Evolutionary conservation across 1,140 invertebrate species (phyloP).

Genomic region (Melanaphis sacchari): DNA sequence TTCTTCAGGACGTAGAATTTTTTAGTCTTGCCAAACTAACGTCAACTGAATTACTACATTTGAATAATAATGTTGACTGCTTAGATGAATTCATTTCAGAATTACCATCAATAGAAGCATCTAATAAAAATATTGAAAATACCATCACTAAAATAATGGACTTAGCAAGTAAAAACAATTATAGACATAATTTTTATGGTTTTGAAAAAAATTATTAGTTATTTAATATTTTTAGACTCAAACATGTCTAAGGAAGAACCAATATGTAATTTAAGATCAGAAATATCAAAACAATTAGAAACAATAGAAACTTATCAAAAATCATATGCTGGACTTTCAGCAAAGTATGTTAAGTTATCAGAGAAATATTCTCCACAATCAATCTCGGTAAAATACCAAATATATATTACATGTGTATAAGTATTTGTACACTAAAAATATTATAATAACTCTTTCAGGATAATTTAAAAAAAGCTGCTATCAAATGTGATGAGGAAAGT

Average conservation of each 20-base stretch:
- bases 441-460: conserved; percentile 23
- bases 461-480: conserved; percentile 45
- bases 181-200: neutral
- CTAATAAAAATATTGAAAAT: conserved; percentile 74
- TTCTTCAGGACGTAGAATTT: conserved; percentile 42
- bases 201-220: neutral
- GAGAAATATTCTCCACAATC: conserved; percentile 49
- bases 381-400: conserved; percentile 40
- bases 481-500: conserved; percentile 71
- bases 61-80: conserved; percentile 72
- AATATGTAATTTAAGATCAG: conserved; percentile 28
- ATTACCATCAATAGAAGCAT: conserved; percentile 69
- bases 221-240: conserved; percentile 45
- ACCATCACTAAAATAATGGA: conserved; percentile 75
- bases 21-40: conserved; percentile 68
- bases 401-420: neutral
- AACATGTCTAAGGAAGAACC: conserved; percentile 52
- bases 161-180: conserved; percentile 69
- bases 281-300: conserved; percentile 49
- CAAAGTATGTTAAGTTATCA: conserved; percentile 31
- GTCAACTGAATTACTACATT: conserved; percentile 73
- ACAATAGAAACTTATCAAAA: conserved; percentile 36
- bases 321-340: conserved; percentile 14
- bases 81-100: conserved; percentile 74
- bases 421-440: neutral